Percentiles rank a stretch among this genome's conserved stretches.
Evolutionary conservation across 2,797 vertebrate genomes (phyloP).

Genomic region (Cyprinodon diabolis): DNA sequence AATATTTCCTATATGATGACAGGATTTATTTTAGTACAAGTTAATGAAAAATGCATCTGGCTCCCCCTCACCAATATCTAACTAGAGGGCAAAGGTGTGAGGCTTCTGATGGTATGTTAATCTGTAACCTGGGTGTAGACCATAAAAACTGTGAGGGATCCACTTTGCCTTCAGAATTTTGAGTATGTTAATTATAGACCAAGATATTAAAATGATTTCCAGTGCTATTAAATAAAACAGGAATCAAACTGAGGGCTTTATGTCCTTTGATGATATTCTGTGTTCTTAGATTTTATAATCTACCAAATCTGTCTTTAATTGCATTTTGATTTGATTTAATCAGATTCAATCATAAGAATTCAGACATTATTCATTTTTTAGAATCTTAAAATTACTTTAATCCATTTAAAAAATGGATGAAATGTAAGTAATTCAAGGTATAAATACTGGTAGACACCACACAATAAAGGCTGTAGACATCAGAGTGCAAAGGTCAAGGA

Average conservation of each 20-base stretch:
- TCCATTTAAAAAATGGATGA: not conserved
- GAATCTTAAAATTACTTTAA: not conserved
- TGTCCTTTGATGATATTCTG: not conserved
- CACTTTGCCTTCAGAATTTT: not conserved
- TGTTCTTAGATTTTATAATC: not conserved
- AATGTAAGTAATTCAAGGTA: not conserved
- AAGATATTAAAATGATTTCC: not conserved
- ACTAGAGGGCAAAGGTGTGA: slow-evolving; percentile 2
- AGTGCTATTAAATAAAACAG: not conserved
- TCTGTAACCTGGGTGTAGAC: not conserved
- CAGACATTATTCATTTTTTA: not conserved
- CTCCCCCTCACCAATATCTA: not conserved
- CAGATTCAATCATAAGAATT: not conserved
- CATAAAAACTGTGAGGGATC: not conserved
- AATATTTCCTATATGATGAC: too few species aligned
- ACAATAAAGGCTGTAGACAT: slow-evolving; percentile 27
- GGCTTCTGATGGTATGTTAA: not conserved
- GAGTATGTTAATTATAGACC: not conserved
- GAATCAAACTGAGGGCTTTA: not conserved
- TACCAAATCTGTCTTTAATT: too few species aligned
- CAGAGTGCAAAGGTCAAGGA: slow-evolving; percentile 18
- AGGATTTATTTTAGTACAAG: too few species aligned
- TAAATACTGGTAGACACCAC: not conserved
- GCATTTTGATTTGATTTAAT: not conserved
- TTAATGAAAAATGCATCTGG: too few species aligned